Conservation (phyloP, 2,113 vertebrate genomes). For the Calyptomena viridis region DNA sequence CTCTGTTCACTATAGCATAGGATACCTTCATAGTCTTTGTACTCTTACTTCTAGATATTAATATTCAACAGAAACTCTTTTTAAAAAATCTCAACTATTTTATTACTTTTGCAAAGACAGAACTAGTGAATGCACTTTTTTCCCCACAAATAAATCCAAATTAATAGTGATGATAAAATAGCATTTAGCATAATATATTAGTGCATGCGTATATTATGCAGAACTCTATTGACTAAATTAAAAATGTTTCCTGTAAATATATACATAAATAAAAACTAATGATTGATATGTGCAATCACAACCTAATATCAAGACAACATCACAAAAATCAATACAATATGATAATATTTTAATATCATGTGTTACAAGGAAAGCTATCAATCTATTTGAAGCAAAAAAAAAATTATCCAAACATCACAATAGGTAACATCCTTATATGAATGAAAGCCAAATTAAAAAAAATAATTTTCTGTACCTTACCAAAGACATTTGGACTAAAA, state of each 20-base stretch:
- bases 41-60: not conserved
- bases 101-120: not conserved
- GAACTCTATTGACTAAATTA: not conserved
- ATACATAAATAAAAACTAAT: not conserved
- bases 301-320: not conserved
- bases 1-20: not conserved
- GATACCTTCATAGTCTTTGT: not conserved
- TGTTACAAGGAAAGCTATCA: not conserved
- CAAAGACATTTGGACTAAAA: not conserved
- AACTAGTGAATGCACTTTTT: not conserved
- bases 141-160: not conserved
- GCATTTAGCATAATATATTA: not conserved
- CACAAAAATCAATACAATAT: not conserved
- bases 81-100: not conserved
- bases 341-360: not conserved
- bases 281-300: not conserved
- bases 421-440: not conserved
- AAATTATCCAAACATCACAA: not conserved
- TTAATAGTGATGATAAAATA: not conserved
- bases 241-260: not conserved
- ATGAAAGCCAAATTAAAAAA: not conserved
- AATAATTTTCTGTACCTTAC: not conserved
- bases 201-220: not conserved
- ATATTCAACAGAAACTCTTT: not conserved
- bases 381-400: not conserved